Percentiles rank a stretch among this genome's conserved stretches.
phyloP scores from a whole-genome alignment of 2,113 vertebrate species.

The Atlantisia rogersi region DNA sequence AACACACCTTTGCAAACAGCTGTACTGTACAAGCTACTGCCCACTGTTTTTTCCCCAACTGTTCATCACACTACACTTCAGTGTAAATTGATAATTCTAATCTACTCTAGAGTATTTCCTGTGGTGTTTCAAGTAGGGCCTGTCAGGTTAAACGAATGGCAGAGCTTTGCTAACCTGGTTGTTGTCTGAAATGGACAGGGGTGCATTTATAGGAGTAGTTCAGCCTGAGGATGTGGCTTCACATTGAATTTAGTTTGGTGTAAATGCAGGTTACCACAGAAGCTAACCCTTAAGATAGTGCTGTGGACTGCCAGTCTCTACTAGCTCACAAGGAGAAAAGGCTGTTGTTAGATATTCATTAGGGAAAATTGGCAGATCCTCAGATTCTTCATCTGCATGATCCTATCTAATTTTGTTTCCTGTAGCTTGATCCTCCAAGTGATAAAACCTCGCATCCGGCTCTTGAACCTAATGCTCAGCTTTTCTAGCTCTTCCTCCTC shows the following conservation, averaged over 20 bases:
- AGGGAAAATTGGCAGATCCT: not conserved
- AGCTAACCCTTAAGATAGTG: not conserved
- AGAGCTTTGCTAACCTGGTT: not conserved
- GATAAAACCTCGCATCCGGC: not conserved
- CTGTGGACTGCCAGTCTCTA: not conserved
- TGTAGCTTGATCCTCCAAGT: not conserved
- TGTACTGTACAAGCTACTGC: not conserved
- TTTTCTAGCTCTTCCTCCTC: not conserved
- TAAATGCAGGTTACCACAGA: not conserved
- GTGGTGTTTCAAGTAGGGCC: not conserved
- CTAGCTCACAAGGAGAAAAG: not conserved
- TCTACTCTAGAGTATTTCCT: not conserved
- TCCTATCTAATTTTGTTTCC: not conserved
- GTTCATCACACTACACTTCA: not conserved
- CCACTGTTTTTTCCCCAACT: not conserved
- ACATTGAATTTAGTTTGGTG: not conserved
- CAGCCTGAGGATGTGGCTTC: not conserved
- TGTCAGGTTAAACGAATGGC: not conserved
- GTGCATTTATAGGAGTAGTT: not conserved
- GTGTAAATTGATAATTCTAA: not conserved
- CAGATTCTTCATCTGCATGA: not conserved
- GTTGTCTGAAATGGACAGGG: not conserved
- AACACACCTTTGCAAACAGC: not conserved
- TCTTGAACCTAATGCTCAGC: not conserved
- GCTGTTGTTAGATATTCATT: not conserved